A percentile compares a stretch with the other conserved stretches of the same genome.
These are phyloP conservation scores for Nemopilema nomurai DNA, from an alignment of 30 jellyfish, hydroid and myxozoan species.

Conservation along the genomic window DNA sequence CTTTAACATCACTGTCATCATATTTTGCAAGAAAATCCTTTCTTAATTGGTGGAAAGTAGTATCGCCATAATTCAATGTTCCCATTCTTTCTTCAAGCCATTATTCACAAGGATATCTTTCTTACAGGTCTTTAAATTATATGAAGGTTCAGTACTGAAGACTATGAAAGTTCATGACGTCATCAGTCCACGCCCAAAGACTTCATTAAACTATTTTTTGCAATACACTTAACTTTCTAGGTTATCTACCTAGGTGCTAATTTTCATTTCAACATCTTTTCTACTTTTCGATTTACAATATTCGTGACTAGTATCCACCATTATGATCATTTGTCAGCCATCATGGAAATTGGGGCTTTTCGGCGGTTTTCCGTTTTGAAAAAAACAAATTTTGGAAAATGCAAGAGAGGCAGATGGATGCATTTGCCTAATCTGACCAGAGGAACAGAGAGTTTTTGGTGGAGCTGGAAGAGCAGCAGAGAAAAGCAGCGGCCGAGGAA, in stretches of 20 bases:
- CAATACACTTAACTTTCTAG: neutral
- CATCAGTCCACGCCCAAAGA: neutral
- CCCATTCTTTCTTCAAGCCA: neutral
- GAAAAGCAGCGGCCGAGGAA: no score
- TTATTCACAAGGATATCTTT: neutral
- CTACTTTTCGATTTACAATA: neutral
- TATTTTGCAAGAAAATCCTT: neutral
- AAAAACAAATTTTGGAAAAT: conserved; percentile 10
- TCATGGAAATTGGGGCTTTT: neutral
- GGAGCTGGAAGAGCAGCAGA: no score
- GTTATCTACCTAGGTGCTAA: neutral
- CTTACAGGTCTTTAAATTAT: neutral
- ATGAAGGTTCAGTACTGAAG: neutral
- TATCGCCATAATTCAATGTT: neutral
- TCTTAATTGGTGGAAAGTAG: neutral
- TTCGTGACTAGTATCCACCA: neutral
- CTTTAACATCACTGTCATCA: neutral
- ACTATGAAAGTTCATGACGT: neutral
- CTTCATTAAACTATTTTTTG: neutral
- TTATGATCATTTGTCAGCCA: neutral
- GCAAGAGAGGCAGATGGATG: conserved; percentile 38
- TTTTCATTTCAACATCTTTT: neutral
- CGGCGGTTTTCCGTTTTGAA: neutral
- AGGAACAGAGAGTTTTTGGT: no score
- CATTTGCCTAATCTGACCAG: neutral